phyloP scores from a whole-genome alignment of 2,888 invertebrate species.

The Tachina grossa region DNA sequence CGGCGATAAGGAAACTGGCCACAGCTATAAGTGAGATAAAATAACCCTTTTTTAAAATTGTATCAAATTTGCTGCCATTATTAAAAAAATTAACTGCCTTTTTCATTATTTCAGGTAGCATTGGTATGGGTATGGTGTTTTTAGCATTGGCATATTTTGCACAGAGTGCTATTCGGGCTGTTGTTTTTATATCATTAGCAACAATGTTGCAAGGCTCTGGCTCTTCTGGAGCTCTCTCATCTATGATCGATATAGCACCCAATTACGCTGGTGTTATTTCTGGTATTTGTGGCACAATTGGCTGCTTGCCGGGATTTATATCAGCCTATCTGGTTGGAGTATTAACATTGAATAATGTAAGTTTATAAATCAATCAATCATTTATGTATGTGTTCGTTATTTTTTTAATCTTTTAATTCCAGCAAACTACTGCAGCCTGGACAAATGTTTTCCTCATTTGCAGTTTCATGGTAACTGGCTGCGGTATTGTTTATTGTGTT shows the following conservation, averaged over 20 bases:
- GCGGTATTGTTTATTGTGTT: conserved; percentile 84
- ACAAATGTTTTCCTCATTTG: conserved; percentile 85
- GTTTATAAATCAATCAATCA: conserved; percentile 74
- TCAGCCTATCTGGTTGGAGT: conserved; percentile 86
- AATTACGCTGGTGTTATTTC: conserved; percentile 85
- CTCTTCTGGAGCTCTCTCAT: conserved; percentile 87
- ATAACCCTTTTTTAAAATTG: neutral
- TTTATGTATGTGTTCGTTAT: neutral
- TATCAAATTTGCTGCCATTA: too few species aligned
- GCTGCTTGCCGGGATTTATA: conserved; percentile 85
- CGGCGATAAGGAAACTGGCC: conserved; percentile 87
- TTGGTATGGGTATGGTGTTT: conserved; percentile 86
- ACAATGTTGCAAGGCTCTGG: conserved; percentile 87
- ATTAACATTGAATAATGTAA: conserved; percentile 86
- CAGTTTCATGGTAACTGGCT: conserved; percentile 83
- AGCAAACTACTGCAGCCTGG: conserved; percentile 87
- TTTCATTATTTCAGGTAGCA: conserved; percentile 82
- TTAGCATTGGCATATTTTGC: conserved; percentile 86
- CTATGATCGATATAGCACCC: conserved; percentile 87
- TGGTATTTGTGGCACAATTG: conserved; percentile 85
- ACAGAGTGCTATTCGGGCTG: conserved; percentile 85
- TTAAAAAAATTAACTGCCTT: neutral
- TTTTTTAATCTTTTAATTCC: conserved; percentile 70
- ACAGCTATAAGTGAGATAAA: conserved; percentile 84
- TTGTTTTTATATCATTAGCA: conserved; percentile 85